Conservation (phyloP, 1,140 invertebrate species). For the Pseudomyrmex pallidus region DNA sequence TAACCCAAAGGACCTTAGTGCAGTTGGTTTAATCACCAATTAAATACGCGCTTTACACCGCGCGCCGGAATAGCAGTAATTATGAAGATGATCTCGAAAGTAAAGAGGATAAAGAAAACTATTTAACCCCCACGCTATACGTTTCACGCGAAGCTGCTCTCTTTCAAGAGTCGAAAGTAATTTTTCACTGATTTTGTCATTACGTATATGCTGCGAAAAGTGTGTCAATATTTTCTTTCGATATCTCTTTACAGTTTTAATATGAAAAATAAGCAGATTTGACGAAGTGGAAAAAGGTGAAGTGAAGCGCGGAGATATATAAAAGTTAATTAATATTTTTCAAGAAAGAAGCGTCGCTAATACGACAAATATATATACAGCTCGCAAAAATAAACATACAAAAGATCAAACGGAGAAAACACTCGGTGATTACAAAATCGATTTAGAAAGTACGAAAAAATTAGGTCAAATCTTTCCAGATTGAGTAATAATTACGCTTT, state of each 20-base stretch:
- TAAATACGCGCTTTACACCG: conserved; percentile 32
- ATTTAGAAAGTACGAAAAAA: conserved; percentile 4
- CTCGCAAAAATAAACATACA: too few species aligned
- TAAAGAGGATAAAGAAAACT: neutral
- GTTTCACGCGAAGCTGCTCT: too few species aligned
- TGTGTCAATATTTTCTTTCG: neutral
- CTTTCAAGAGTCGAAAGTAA: neutral
- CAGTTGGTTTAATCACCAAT: conserved; percentile 47
- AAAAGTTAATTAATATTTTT: conserved; percentile 22
- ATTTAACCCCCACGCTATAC: too few species aligned
- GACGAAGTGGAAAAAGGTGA: neutral
- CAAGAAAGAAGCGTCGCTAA: neutral
- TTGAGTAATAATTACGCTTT: neutral
- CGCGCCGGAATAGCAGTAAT: conserved; percentile 14
- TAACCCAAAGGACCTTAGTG: conserved; percentile 19
- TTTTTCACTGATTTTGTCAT: conserved; percentile 10
- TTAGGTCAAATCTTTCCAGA: neutral
- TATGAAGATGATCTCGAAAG: conserved; percentile 26
- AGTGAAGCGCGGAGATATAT: too few species aligned
- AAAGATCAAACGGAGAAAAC: neutral
- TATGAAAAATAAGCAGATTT: neutral
- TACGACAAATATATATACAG: neutral
- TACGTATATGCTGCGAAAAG: neutral
- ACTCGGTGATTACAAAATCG: conserved; percentile 24
- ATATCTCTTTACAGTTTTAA: neutral